Conservation (phyloP, 2,888 invertebrate species). For the Xestia xanthographa region DNA sequence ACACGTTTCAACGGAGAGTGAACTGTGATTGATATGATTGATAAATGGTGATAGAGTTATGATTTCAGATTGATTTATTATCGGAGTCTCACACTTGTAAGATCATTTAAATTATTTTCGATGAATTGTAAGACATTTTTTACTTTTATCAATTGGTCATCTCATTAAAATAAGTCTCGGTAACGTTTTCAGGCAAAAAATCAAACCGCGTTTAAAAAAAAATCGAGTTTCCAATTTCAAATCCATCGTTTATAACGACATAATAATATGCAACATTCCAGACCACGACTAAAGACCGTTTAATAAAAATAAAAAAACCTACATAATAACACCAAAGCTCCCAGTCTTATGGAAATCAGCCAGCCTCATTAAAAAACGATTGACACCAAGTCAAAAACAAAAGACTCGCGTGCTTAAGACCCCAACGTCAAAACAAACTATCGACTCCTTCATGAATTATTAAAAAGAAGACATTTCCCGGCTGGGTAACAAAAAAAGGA, state of each 20-base stretch:
- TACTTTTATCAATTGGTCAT: no score
- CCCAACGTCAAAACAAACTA: conserved; percentile 65
- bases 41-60: conserved; percentile 1
- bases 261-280: not conserved
- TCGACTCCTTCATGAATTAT: conserved; percentile 82
- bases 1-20: conserved; percentile 16
- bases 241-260: not conserved
- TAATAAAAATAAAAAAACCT: conserved; percentile 16
- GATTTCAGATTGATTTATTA: not conserved
- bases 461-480: conserved; percentile 79
- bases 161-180: no score
- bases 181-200: no score
- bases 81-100: not conserved
- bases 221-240: not conserved
- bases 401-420: conserved; percentile 27
- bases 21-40: conserved; percentile 16
- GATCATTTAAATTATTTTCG: not conserved
- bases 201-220: no score
- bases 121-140: no score
- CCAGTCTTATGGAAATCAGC: conserved; percentile 43
- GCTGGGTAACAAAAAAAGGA: conserved; percentile 75
- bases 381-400: conserved; percentile 46
- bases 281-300: not conserved
- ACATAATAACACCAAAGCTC: conserved; percentile 11
- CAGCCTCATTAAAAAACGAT: conserved; percentile 50